A percentile compares a stretch with the other conserved stretches of the same genome.
Conservation (phyloP, 2,113 vertebrate species). For the Coregonus clupeaformis region DNA sequence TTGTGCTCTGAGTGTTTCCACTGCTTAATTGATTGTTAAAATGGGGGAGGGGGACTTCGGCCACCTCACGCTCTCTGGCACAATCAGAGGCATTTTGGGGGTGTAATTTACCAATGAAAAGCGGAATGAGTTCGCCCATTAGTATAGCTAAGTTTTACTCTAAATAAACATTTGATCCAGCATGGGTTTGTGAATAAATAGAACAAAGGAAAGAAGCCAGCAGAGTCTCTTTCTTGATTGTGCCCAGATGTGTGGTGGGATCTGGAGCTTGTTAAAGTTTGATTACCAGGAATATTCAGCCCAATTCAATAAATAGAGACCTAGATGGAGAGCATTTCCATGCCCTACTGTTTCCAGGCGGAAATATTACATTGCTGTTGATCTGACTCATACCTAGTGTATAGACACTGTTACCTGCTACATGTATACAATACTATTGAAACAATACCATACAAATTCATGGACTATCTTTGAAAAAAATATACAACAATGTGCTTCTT, state of each 20-base stretch:
- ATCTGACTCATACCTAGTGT: constrained; percentile 8
- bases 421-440: constrained; percentile 16
- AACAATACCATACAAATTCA: too few species aligned
- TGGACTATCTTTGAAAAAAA: too few species aligned
- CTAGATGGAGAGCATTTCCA: constrained; percentile 69
- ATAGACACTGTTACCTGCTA: neutral
- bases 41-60: neutral
- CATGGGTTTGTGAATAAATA: constrained; percentile 69
- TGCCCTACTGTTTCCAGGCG: constrained; percentile 67
- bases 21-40: neutral
- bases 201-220: constrained; percentile 65
- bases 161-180: constrained; percentile 75
- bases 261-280: constrained; percentile 76
- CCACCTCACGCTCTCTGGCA: neutral
- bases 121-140: constrained; percentile 59
- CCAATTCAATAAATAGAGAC: constrained; percentile 78
- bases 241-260: constrained; percentile 72
- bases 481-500: too few species aligned
- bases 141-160: constrained; percentile 75
- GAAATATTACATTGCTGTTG: constrained; percentile 58
- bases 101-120: neutral
- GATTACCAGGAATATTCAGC: constrained; percentile 74
- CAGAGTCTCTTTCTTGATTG: constrained; percentile 72
- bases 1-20: neutral
- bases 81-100: neutral